These are phyloP conservation scores for Bostrychus sinensis DNA, from an alignment of 2,113 vertebrate species.

Conservation along the genomic window DNA sequence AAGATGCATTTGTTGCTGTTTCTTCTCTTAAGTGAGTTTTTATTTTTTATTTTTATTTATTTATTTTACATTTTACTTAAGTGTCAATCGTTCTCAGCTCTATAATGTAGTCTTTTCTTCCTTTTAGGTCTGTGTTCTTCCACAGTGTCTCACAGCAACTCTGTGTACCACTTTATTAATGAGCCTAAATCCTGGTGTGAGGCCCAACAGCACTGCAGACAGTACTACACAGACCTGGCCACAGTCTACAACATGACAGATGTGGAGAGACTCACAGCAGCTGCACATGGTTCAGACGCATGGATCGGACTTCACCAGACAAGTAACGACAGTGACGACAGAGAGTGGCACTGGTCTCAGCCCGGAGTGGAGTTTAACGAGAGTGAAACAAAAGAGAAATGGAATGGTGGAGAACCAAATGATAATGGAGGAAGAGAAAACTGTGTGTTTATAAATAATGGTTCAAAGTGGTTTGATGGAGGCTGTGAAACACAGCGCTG, in stretches of 20 bases:
- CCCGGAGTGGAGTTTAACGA: not conserved
- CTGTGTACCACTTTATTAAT: constrained; percentile 8
- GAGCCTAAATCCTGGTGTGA: not conserved
- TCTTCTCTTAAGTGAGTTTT: too few relatives aligned
- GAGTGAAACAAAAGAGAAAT: not conserved
- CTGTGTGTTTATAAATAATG: accelerated
- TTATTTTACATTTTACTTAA: too few relatives aligned
- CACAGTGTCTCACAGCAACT: not conserved
- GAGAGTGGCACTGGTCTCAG: constrained; percentile 41
- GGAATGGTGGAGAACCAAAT: accelerated
- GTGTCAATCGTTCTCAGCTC: too few relatives aligned
- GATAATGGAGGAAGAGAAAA: accelerated
- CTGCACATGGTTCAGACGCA: accelerated
- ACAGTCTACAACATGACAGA: constrained; percentile 34
- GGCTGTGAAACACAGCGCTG: accelerated
- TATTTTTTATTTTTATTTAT: not conserved
- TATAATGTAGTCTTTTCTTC: not conserved
- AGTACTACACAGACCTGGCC: too few relatives aligned
- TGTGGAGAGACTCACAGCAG: not conserved
- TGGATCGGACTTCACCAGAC: constrained; percentile 51
- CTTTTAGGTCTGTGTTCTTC: constrained; percentile 22
- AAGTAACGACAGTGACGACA: accelerated
- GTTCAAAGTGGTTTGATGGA: accelerated
- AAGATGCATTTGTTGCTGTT: too few relatives aligned
- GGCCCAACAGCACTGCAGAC: too few relatives aligned